Conservation (phyloP, 2,888 invertebrate genomes). For the Leptopterna dolabrata region DNA sequence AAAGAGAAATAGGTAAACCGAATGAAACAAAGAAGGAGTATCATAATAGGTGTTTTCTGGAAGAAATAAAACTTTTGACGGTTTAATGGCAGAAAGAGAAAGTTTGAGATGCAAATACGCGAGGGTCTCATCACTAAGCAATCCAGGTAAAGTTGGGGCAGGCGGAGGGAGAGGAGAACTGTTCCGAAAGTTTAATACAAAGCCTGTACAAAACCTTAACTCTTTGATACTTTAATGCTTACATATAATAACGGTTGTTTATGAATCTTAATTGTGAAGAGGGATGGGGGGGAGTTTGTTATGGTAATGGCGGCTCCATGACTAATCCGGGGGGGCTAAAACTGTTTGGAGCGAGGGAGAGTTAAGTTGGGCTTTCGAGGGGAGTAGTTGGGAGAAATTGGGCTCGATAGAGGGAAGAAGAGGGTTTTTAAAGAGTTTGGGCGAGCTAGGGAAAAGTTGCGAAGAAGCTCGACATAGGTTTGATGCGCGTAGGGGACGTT, state of each 20-base stretch:
- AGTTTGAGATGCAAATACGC: conserved; percentile 18
- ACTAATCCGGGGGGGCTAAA: conserved; percentile 36
- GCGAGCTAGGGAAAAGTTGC: neutral
- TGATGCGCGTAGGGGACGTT: no score
- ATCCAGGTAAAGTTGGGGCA: neutral
- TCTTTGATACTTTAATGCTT: conserved; percentile 48
- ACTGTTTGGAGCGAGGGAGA: conserved; percentile 1
- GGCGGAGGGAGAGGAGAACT: neutral
- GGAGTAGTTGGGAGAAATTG: neutral
- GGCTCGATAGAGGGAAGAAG: neutral
- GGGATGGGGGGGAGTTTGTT: conserved; percentile 14
- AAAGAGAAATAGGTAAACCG: neutral
- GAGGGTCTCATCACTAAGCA: conserved; percentile 21
- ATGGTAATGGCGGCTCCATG: conserved; percentile 43
- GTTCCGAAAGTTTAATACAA: neutral
- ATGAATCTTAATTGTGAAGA: conserved; percentile 44
- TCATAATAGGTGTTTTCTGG: conserved; percentile 3
- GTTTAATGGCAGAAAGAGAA: neutral
- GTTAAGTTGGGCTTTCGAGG: neutral
- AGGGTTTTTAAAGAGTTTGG: neutral
- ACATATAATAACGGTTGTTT: conserved; percentile 43
- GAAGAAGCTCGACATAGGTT: neutral
- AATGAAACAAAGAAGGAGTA: neutral
- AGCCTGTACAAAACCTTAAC: conserved; percentile 20
- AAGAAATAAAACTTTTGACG: neutral